Base-by-base conservation (phyloP, 2,797 vertebrate species). In the Gallinago stenura region DNA sequence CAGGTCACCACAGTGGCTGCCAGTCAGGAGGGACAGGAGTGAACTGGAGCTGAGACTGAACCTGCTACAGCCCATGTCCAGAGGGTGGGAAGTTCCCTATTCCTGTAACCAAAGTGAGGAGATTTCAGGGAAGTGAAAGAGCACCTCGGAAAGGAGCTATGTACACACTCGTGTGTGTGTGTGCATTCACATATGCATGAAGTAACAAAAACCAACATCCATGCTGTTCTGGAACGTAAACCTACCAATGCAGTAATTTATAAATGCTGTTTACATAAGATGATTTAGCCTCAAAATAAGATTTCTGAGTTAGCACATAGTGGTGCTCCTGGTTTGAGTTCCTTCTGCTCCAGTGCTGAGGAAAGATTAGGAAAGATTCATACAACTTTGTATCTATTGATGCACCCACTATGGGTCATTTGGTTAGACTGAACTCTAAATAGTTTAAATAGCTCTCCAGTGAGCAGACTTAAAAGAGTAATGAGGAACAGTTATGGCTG, bases 391-490 rank as follows among this genome's bases (percentile, higher is more conserved):
- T 87, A 26, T 91, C 33, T 79, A 28, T 82, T 60, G 62, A 62
- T 80, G 68, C 21, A 64, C 26, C 18, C 0, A 0, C 24, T 28
- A 13, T 73, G 87, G 53, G 83, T 92, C 66, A 41, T 64, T 91
- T 81, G 70, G 51, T 83, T 82, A 87, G 75, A 25, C 66, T 73
- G 54, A 93, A 83, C 73, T 93, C 70, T 89, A 12, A 84, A 84
- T 93, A 92, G 77, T 92, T 95, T 50, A 88, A 92, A 96, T 96
- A 87, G 39, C 56, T 96, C 62, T 90, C 62, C 70, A 80, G 2
- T 89, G 88, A 95, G 28, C 77, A 69, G 68, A 66, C 48, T 48
- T 60, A 50, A 43, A 37, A 72, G 73, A 82, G 39, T 87, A 83
- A 93, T 41, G 75, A 95, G 84, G 51, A 93, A 35, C 31, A 84